Evolutionary conservation across 2,797 vertebrate genomes (phyloP).

Genomic region (Melanotaenia boesemani): DNA sequence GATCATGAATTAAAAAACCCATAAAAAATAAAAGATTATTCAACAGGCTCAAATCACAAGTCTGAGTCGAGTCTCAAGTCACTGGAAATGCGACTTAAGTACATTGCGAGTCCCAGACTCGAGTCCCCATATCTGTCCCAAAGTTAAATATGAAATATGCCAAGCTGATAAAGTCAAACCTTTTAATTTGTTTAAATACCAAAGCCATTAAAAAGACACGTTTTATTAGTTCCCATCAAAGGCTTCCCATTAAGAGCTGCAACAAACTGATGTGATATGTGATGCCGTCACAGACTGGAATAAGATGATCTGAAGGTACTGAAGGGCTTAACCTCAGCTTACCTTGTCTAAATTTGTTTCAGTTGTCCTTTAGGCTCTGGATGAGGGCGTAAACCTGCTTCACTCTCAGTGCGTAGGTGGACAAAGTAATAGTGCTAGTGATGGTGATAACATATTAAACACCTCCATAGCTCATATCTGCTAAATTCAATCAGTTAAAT

Average conservation of each 20-base stretch:
- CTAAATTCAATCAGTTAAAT: slow-evolving; percentile 14
- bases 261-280: slow-evolving; percentile 14
- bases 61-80: too few species aligned
- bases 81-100: too few species aligned
- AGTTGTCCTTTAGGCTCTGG: slow-evolving; percentile 11
- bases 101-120: too few species aligned
- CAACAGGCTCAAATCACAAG: too few species aligned
- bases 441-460: slow-evolving; percentile 29
- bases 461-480: slow-evolving; percentile 40
- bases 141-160: slow-evolving; percentile 14
- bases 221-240: slow-evolving; percentile 7
- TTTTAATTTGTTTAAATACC: slow-evolving; percentile 13
- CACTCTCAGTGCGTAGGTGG: slow-evolving; percentile 18
- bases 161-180: neutral
- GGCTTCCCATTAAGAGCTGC: neutral
- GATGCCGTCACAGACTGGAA: neutral
- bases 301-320: slow-evolving; percentile 13
- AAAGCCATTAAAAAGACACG: neutral
- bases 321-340: slow-evolving; percentile 21
- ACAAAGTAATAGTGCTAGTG: slow-evolving; percentile 32
- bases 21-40: too few species aligned
- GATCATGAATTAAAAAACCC: too few species aligned
- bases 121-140: neutral
- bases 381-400: slow-evolving; percentile 48
- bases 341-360: slow-evolving; percentile 16